phyloP scores from a whole-genome alignment of 2,888 invertebrate genomes.

The Sturmia bella region DNA sequence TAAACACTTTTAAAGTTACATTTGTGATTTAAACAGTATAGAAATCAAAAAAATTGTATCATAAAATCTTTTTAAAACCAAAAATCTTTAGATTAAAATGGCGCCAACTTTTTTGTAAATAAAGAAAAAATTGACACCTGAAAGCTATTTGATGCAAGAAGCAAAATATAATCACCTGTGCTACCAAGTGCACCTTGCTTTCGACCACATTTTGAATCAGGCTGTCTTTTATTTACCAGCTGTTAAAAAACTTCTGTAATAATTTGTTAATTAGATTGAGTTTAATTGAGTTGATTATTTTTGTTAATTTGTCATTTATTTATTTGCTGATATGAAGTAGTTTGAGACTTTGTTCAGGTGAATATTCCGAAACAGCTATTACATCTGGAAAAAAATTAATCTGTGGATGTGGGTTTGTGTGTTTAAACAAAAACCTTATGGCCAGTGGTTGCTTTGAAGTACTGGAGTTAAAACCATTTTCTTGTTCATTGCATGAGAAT shows the following conservation, averaged over 20 bases:
- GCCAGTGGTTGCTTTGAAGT: constrained; percentile 57
- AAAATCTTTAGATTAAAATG: no score
- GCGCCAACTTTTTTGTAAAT: no score
- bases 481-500: neutral
- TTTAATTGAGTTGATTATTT: constrained; percentile 44
- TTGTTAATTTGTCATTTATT: constrained; percentile 52
- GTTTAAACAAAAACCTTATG: constrained; percentile 41
- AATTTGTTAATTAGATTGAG: constrained; percentile 33
- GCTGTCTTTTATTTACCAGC: constrained; percentile 7
- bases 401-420: constrained; percentile 2
- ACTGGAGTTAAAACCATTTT: constrained; percentile 42
- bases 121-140: no score
- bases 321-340: neutral
- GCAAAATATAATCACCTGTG: no score
- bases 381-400: neutral
- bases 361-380: neutral
- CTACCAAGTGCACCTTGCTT: no score
- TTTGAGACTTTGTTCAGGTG: neutral
- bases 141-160: no score
- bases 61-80: no score
- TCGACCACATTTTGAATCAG: constrained; percentile 26
- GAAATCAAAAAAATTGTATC: no score
- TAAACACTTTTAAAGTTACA: no score
- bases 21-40: no score
- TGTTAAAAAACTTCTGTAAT: constrained; percentile 34